phyloP scores from a whole-genome alignment of 1,140 invertebrate genomes.

The Radopholus similis region DNA sequence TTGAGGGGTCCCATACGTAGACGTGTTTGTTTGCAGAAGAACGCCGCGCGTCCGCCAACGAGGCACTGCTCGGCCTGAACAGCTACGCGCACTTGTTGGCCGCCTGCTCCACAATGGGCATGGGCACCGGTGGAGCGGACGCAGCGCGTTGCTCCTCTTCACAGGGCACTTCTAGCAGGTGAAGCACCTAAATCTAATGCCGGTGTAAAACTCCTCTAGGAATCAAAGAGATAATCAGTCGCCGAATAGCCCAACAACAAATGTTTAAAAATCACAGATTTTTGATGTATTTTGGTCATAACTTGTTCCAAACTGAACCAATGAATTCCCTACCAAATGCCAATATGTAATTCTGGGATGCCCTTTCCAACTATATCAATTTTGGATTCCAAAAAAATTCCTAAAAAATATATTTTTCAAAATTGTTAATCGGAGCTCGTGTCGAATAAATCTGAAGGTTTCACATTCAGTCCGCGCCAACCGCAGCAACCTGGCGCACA shows the following conservation, averaged over 20 bases:
- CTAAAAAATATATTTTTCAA: no score
- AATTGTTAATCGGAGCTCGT: no score
- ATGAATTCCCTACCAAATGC: no score
- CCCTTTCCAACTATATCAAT: no score
- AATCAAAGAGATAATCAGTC: neutral
- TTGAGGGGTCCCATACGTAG: no score
- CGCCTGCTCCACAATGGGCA: constrained; percentile 43
- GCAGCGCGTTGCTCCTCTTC: constrained; percentile 1
- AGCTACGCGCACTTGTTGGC: constrained; percentile 46
- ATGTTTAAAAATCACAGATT: no score
- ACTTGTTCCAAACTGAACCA: no score
- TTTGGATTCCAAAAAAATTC: no score
- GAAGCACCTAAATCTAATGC: neutral
- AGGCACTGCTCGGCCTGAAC: constrained; percentile 47
- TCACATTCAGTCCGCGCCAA: neutral
- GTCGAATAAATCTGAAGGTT: no score
- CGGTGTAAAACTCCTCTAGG: constrained; percentile 12
- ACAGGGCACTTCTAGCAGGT: constrained; percentile 19
- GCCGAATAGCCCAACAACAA: no score
- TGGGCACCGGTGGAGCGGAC: constrained; percentile 10
- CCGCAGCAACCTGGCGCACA: neutral
- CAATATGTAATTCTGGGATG: no score
- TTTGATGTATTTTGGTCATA: no score
- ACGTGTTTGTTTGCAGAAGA: constrained; percentile 58
- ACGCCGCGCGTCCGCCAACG: constrained; percentile 53